Evolutionary conservation across 92 coral and sea anemone genomes (phyloP).

Genomic region (Phymanthus crucifer): DNA sequence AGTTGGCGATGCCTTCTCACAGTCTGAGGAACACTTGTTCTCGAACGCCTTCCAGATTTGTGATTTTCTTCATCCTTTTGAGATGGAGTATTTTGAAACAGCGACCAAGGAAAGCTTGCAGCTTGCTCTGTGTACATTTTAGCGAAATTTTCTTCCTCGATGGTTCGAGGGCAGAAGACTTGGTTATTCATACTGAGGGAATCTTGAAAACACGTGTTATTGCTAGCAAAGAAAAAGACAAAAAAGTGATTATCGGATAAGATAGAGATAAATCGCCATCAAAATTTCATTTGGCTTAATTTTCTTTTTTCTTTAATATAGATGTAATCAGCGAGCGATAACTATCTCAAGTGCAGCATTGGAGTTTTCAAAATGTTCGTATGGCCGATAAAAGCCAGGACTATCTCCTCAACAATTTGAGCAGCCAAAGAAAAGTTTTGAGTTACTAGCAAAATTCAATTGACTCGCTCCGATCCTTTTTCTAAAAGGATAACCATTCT

Average conservation of each 20-base stretch:
- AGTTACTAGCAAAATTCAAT: slow-evolving; percentile 13
- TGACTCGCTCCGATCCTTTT: slow-evolving; percentile 15
- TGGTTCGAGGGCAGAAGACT: slow-evolving; percentile 5
- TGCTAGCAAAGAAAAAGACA: slow-evolving; percentile 21
- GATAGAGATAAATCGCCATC: slow-evolving; percentile 3
- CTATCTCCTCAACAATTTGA: neutral
- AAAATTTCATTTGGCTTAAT: slow-evolving; percentile 1
- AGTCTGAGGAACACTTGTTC: slow-evolving; percentile 75
- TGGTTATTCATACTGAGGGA: slow-evolving; percentile 17
- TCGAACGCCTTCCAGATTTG: slow-evolving; percentile 63
- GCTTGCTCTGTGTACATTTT: slow-evolving; percentile 43
- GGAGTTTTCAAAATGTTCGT: neutral
- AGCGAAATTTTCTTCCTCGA: slow-evolving; percentile 19
- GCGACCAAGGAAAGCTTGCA: slow-evolving; percentile 43
- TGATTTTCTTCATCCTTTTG: slow-evolving; percentile 49
- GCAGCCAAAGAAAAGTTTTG: slow-evolving; percentile 2
- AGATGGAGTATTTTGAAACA: slow-evolving; percentile 41
- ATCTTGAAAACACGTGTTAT: slow-evolving; percentile 20
- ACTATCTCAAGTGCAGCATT: neutral
- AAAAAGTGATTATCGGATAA: slow-evolving; percentile 32
- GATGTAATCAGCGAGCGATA: neutral
- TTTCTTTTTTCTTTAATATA: neutral
- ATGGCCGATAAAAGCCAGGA: neutral
- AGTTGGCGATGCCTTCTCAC: slow-evolving; percentile 92
- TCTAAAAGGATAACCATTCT: too few relatives aligned